Evolutionary conservation across 2,113 vertebrate genomes (phyloP).

Genomic region (Chiloscyllium plagiosum): DNA sequence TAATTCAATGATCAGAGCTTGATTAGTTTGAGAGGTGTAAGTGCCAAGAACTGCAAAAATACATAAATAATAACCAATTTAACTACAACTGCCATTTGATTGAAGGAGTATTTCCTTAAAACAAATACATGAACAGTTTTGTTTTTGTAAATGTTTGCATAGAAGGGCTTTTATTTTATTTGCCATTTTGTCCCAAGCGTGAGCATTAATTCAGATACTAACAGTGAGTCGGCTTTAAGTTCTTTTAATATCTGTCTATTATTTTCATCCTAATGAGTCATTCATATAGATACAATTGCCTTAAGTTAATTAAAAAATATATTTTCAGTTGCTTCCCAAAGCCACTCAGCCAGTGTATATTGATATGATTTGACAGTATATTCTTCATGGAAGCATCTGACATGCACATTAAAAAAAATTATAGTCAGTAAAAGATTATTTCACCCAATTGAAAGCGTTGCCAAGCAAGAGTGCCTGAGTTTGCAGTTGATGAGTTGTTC

Average conservation of each 20-base stretch:
- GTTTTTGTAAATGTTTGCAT: not conserved
- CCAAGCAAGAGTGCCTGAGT: no score
- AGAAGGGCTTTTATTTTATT: not conserved
- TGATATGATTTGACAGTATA: not conserved
- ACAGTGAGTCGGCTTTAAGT: not conserved
- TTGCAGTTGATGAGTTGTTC: no score
- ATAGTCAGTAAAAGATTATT: no score
- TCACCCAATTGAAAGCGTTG: no score
- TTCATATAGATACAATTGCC: not conserved
- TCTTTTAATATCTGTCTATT: not conserved
- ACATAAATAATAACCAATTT: not conserved
- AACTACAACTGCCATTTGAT: not conserved
- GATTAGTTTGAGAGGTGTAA: not conserved
- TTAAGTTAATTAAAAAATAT: not conserved
- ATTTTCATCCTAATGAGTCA: not conserved
- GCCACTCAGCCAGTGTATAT: not conserved
- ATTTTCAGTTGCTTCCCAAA: not conserved
- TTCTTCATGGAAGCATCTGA: not conserved
- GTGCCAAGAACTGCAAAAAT: not conserved
- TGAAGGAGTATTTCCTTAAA: not conserved
- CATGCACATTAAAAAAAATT: not conserved
- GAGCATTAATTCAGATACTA: not conserved
- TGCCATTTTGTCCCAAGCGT: not conserved
- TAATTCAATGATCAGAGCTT: not conserved
- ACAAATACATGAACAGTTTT: not conserved